A percentile compares a stretch with the other conserved stretches of the same genome.
Evolutionary conservation across 2,797 vertebrate genomes (phyloP).

Genomic region (Anas capensis): DNA sequence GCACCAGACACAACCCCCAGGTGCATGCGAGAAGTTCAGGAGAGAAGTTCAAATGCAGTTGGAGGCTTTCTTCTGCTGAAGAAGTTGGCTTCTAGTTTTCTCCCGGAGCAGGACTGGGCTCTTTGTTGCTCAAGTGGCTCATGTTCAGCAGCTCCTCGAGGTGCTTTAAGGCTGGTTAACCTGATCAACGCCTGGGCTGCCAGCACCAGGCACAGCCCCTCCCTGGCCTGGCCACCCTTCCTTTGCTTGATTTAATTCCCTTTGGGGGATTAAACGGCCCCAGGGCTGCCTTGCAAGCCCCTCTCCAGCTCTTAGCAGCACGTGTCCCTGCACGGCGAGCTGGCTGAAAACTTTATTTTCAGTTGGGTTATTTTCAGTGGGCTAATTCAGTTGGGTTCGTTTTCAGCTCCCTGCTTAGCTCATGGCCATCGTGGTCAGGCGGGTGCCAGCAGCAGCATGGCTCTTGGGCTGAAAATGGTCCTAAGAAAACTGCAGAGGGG

Average conservation of each 20-base stretch:
- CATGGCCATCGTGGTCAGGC: not conserved
- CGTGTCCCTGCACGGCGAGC: fast-evolving
- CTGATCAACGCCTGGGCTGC: not conserved
- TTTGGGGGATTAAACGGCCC: not conserved
- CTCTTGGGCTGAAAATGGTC: not conserved
- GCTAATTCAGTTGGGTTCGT: not conserved
- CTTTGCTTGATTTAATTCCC: not conserved
- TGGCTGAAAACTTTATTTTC: not conserved
- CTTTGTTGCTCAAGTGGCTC: not conserved
- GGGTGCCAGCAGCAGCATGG: not conserved
- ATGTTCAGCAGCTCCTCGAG: not conserved
- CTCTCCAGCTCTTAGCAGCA: not conserved
- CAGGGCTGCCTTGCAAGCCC: not conserved
- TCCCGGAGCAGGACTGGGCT: not conserved
- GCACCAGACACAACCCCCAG: not conserved
- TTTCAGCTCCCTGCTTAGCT: slow-evolving; percentile 24
- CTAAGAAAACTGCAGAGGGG: not conserved
- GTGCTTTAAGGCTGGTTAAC: not conserved
- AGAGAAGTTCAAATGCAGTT: not conserved
- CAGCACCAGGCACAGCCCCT: too few relatives aligned
- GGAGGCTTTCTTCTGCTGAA: not conserved
- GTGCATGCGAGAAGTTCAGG: not conserved
- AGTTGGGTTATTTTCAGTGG: not conserved
- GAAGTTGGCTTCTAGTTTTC: not conserved
- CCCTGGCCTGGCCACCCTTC: not conserved